A percentile compares a stretch with the other conserved stretches of the same genome.
These are phyloP conservation scores for Apogon hyalosoma DNA, from an alignment of 2,797 vertebrate species.

Conservation along the genomic window DNA sequence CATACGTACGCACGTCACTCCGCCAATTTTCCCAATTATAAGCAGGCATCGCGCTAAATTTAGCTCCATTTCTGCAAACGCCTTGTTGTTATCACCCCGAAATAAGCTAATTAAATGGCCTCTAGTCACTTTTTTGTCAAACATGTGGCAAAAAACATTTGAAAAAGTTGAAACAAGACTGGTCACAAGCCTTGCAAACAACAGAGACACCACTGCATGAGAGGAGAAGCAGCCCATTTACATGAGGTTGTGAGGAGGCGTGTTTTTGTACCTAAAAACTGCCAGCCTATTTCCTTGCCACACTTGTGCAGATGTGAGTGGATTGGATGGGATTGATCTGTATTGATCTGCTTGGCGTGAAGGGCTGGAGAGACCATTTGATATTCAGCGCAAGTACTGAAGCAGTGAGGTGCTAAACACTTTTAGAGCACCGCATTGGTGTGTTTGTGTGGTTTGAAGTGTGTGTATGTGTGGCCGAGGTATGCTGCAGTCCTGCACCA, in stretches of 20 bases:
- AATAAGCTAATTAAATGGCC: slow-evolving; percentile 38
- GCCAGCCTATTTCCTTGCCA: slow-evolving; percentile 39
- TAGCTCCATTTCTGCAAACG: slow-evolving; percentile 42
- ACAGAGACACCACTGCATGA: slow-evolving; percentile 9
- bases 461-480: slow-evolving; percentile 46
- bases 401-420: slow-evolving; percentile 70
- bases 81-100: slow-evolving; percentile 32
- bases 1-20: slow-evolving; percentile 14
- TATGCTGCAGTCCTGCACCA: slow-evolving; percentile 75
- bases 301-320: slow-evolving; percentile 61
- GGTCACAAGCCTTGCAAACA: slow-evolving; percentile 2
- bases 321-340: slow-evolving; percentile 69
- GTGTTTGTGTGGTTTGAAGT: slow-evolving; percentile 38
- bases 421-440: slow-evolving; percentile 61
- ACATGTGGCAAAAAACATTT: slow-evolving; percentile 14
- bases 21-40: slow-evolving; percentile 52
- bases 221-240: slow-evolving; percentile 13
- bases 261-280: slow-evolving; percentile 15
- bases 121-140: slow-evolving; percentile 9
- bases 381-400: slow-evolving; percentile 64
- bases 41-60: slow-evolving; percentile 49
- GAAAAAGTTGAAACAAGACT: slow-evolving; percentile 32
- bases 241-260: slow-evolving; percentile 26
- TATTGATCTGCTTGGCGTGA: slow-evolving; percentile 63
- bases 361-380: slow-evolving; percentile 63